Evolutionary conservation across 2,888 invertebrate genomes (phyloP).

Genomic region (Blastobasis lacticolella): DNA sequence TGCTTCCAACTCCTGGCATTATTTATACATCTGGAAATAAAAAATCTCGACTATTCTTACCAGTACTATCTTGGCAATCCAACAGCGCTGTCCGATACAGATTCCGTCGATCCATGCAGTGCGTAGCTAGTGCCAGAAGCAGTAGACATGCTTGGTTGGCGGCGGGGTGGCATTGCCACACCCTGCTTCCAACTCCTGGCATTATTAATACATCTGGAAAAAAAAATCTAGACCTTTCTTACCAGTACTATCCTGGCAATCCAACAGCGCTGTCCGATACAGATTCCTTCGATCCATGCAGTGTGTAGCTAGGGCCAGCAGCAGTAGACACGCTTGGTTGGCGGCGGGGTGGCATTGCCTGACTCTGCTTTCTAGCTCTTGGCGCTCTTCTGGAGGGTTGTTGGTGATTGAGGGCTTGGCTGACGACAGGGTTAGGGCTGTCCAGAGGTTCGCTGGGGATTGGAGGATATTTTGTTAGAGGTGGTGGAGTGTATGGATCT

Average conservation of each 20-base stretch:
- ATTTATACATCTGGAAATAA: too few species aligned
- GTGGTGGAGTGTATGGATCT: too few species aligned
- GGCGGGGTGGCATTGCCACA: slow-evolving; percentile 80
- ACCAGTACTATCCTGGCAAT: slow-evolving; percentile 88
- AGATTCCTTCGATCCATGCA: slow-evolving; percentile 87
- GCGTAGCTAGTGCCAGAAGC: slow-evolving; percentile 91
- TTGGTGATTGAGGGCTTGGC: slow-evolving; percentile 46
- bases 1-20: slow-evolving; percentile 50
- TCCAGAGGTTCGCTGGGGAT: slow-evolving; percentile 87
- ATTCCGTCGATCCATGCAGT: slow-evolving; percentile 86
- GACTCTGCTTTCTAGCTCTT: slow-evolving; percentile 61
- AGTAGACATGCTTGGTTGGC: slow-evolving; percentile 94
- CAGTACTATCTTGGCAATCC: slow-evolving; percentile 86
- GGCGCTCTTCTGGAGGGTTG: slow-evolving; percentile 46
- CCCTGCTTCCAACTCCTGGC: too few species aligned
- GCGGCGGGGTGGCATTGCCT: slow-evolving; percentile 83
- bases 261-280: slow-evolving; percentile 88
- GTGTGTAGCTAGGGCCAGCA: slow-evolving; percentile 93
- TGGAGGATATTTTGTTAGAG: too few species aligned
- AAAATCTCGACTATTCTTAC: slow-evolving; percentile 42
- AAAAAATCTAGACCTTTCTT: slow-evolving; percentile 12
- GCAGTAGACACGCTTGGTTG: slow-evolving; percentile 90
- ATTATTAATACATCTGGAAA: too few species aligned
- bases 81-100: slow-evolving; percentile 91
- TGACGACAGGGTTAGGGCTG: slow-evolving; percentile 81